phyloP scores from a whole-genome alignment of 53 echinoderm and acorn worm species.

The Glandiceps talaboti region DNA sequence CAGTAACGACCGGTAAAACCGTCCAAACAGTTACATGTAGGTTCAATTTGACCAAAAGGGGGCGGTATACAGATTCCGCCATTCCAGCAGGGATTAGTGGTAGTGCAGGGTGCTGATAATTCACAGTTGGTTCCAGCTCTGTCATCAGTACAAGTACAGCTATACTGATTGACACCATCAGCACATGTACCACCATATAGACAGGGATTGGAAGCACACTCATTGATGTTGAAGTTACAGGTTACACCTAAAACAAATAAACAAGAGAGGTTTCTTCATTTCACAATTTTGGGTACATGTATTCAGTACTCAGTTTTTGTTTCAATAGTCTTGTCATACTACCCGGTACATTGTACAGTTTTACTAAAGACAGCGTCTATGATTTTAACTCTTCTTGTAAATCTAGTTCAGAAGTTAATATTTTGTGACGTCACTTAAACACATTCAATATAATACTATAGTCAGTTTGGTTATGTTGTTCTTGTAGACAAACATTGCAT shows the following conservation, averaged over 20 bases:
- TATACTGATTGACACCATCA: constrained; percentile 37
- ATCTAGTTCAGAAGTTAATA: no score
- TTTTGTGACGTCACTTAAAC: no score
- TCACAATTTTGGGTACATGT: no score
- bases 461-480: no score
- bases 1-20: constrained; percentile 68
- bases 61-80: constrained; percentile 64
- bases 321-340: no score
- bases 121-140: constrained; percentile 65
- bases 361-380: no score
- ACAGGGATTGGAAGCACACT: constrained; percentile 60
- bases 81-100: constrained; percentile 70
- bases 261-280: no score
- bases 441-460: no score
- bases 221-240: constrained; percentile 35
- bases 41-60: constrained; percentile 17
- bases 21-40: constrained; percentile 59
- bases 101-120: constrained; percentile 49
- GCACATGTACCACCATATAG: constrained; percentile 41
- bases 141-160: constrained; percentile 31
- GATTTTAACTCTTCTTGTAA: no score
- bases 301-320: no score
- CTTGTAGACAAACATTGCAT: no score
- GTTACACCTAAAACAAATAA: constrained; percentile 15
- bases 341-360: no score